Base-by-base conservation (phyloP, 2,888 invertebrate genomes). In the Maniola hyperantus region DNA sequence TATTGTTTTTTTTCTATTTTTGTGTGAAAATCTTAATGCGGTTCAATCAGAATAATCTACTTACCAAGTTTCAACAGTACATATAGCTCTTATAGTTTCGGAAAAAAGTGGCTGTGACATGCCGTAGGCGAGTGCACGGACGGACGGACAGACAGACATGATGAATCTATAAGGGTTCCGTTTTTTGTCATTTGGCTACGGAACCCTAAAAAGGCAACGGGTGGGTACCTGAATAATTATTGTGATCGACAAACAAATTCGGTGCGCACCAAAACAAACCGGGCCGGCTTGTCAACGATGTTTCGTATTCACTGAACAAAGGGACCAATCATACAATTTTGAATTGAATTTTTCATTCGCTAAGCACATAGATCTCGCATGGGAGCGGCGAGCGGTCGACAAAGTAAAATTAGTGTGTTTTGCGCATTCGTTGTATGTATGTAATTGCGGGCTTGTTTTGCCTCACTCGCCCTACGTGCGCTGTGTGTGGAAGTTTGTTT, bases 291-390 rank as follows among this genome's bases (percentile, higher is more conserved):
- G 72, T 67, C 65, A 65, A 70, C 67, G 58, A 67, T 65, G 67
- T 69, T 67, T 54, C 72, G 68, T 65, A 71, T 72, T 69, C 67
- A 71, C 20, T 64, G 68, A 71, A 75, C 72, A 75, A 75, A 72
- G 74, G 71, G 68, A 70, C 73, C 71, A 74, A 74, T 76, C 74
- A 76, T 72, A 75, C 73, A 72, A 74, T 73, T 75, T 74, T 69
- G 69, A 71, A 72, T 71, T 71, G 71, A 69, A 72, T 73, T 75
- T 75, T 72, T 71, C 69, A 72, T 72, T 72, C 71, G 72, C 72
- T 71, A 73, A 73, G 72, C 71, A 73, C 72, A 73, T 70, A 72
- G 69, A 70, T 67, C 67, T 61, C 62, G 36, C 71, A 42, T 46
- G 69, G 60, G 59, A 48, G 20, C 59, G 68, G 62, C 59, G 58